A percentile compares a stretch with the other conserved stretches of the same genome.
Evolutionary conservation across 2,113 vertebrate genomes (phyloP).

Genomic region (Apaloderma vittatum): DNA sequence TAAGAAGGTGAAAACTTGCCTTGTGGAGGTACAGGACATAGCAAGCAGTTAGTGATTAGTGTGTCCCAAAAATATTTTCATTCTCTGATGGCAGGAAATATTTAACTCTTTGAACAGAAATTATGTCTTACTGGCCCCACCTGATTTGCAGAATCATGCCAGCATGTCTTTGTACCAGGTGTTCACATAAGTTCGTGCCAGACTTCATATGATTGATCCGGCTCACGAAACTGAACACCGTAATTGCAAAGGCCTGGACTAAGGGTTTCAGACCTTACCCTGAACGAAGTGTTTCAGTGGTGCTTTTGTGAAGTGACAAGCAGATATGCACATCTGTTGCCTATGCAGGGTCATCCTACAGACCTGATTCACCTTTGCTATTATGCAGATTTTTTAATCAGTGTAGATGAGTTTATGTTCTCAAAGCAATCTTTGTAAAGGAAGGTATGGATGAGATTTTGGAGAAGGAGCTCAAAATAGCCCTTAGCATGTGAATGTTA

Average conservation of each 20-base stretch:
- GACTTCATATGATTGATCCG: neutral
- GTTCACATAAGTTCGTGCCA: neutral
- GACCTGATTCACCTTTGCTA: neutral
- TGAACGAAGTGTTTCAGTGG: neutral
- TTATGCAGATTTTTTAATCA: neutral
- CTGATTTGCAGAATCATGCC: neutral
- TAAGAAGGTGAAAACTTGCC: conserved; percentile 2
- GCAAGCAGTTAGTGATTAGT: neutral
- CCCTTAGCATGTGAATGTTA: neutral
- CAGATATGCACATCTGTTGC: neutral
- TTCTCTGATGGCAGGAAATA: neutral
- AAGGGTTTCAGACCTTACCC: neutral
- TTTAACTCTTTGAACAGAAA: neutral
- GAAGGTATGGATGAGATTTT: neutral
- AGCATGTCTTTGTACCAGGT: neutral
- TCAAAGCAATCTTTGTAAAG: neutral
- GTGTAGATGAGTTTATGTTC: neutral
- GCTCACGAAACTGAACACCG: neutral
- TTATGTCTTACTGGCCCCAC: neutral
- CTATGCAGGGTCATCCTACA: neutral
- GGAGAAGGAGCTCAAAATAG: neutral
- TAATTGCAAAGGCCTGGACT: neutral
- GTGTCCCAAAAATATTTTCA: neutral
- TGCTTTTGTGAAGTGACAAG: neutral
- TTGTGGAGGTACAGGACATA: neutral